Base-by-base conservation (phyloP, 2,888 invertebrate species). In the Phengaris alcon region DNA sequence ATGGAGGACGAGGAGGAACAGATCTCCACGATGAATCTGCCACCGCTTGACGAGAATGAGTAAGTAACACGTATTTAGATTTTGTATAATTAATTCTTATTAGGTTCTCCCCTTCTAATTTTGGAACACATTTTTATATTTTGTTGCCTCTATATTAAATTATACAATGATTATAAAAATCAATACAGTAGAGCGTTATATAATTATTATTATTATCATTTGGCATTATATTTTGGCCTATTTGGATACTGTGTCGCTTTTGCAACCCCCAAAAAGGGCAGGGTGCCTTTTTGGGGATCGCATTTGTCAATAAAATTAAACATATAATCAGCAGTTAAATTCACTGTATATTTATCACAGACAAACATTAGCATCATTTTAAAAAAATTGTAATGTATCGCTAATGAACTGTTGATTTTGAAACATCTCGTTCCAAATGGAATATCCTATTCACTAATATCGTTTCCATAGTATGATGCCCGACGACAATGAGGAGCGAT, bases 1-100 rank as follows among this genome's bases (percentile, higher is more conserved):
- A 88, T 91, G 76, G 85, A 90, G 88, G 89, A 91, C 79, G 90
- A 88, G 48, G 91, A 90, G 70, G 90, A 90, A 75, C 87, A 88
- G 77, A 83, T 90, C 52, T 84, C 89, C 73, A 80, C 87, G 77
- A 79, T 85, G 81, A 85, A 85, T 81, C 87, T 92, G 83, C 91
- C 92, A 79, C 93, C 93, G 10, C 86, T 92, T 80, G 87, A 88
- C 82, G 87, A 88, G 73, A 83, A 85, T 69, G 88, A 88, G 92
- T 92, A 83, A 92, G 92, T 92, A 86, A 54, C 77, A 79, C 78
- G 77, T 77, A 77, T 79, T 54, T 73, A 74, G 73, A 48, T 13
- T 68, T 54, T 73, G 15, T 51, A 10, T 10, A 35, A 52, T 35
- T 6, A 35, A 52, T 35, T 10, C 8, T 74, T 15, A 9, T 48